These are phyloP conservation scores for Endotricha flammealis DNA, from an alignment of 2,888 invertebrate species.

Conservation along the genomic window DNA sequence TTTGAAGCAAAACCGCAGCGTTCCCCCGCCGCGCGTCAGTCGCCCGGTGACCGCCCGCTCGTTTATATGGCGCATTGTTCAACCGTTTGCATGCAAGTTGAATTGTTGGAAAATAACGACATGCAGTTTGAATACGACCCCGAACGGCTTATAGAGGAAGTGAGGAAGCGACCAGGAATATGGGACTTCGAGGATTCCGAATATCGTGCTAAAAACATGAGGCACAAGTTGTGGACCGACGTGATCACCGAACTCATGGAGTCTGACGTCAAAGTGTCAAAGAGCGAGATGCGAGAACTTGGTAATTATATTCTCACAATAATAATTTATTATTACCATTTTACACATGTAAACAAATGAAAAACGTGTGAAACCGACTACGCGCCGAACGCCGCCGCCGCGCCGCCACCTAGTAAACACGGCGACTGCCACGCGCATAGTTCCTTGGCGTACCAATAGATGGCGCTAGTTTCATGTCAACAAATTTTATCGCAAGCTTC, in stretches of 20 bases:
- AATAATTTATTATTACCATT: background rate
- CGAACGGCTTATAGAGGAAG: slow-evolving; percentile 58
- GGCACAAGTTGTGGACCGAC: slow-evolving; percentile 56
- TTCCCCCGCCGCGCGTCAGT: slow-evolving; percentile 63
- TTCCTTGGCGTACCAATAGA: slow-evolving; percentile 19
- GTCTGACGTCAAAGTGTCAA: slow-evolving; percentile 49
- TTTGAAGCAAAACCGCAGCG: slow-evolving; percentile 58
- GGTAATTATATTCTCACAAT: slow-evolving; percentile 34
- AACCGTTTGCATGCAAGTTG: slow-evolving; percentile 24
- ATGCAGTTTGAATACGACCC: slow-evolving; percentile 72
- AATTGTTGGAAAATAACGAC: slow-evolving; percentile 6
- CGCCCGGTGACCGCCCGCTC: slow-evolving; percentile 55
- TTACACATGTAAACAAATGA: slow-evolving; percentile 11
- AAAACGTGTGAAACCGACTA: background rate
- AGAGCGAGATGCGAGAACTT: slow-evolving; percentile 64
- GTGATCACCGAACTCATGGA: slow-evolving; percentile 56
- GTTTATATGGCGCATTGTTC: slow-evolving; percentile 34
- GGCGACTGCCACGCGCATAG: background rate
- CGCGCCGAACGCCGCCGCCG: too few species aligned
- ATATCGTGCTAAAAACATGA: slow-evolving; percentile 48
- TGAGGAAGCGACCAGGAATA: slow-evolving; percentile 61
- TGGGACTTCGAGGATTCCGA: slow-evolving; percentile 59
- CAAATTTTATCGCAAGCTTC: too few species aligned
- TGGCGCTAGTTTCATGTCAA: slow-evolving; percentile 25
- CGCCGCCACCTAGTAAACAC: background rate